Conservation (phyloP, 1,140 invertebrate species). For the Condylostylus longicornis region DNA sequence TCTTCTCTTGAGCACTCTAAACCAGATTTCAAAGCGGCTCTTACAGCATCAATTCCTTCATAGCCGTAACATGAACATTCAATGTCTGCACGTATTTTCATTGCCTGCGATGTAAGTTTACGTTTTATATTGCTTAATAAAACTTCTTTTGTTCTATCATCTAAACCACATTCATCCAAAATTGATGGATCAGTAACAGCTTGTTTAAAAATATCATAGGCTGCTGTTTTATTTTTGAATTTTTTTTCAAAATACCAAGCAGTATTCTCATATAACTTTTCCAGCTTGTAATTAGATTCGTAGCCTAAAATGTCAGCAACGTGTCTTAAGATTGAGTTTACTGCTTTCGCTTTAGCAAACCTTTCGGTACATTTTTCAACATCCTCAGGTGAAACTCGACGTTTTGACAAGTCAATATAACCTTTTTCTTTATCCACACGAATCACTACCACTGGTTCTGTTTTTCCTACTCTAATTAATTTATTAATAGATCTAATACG, state of each 20-base stretch:
- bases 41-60: slow-evolving; percentile 98
- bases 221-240: slow-evolving; percentile 84
- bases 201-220: slow-evolving; percentile 98
- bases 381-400: slow-evolving; percentile 95
- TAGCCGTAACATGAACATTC: slow-evolving; percentile 98
- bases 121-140: slow-evolving; percentile 89
- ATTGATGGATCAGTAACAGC: slow-evolving; percentile 86
- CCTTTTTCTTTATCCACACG: slow-evolving; percentile 99
- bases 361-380: slow-evolving; percentile 96
- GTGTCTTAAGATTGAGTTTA: slow-evolving; percentile 94
- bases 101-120: slow-evolving; percentile 92
- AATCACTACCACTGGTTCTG: slow-evolving; percentile 97
- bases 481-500: slow-evolving; percentile 99
- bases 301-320: slow-evolving; percentile 91
- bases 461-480: slow-evolving; percentile 95
- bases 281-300: slow-evolving; percentile 79
- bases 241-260: slow-evolving; percentile 99
- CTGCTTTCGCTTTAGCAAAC: slow-evolving; percentile 96
- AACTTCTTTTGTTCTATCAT: slow-evolving; percentile 82
- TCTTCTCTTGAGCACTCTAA: slow-evolving; percentile 83
- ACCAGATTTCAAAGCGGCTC: slow-evolving; percentile 80
- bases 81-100: slow-evolving; percentile 95
- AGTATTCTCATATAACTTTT: slow-evolving; percentile 93
- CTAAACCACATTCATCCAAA: slow-evolving; percentile 90
- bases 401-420: slow-evolving; percentile 98